phyloP scores from a whole-genome alignment of 2,888 invertebrate genomes.

The Nephrotoma guestfalica region DNA sequence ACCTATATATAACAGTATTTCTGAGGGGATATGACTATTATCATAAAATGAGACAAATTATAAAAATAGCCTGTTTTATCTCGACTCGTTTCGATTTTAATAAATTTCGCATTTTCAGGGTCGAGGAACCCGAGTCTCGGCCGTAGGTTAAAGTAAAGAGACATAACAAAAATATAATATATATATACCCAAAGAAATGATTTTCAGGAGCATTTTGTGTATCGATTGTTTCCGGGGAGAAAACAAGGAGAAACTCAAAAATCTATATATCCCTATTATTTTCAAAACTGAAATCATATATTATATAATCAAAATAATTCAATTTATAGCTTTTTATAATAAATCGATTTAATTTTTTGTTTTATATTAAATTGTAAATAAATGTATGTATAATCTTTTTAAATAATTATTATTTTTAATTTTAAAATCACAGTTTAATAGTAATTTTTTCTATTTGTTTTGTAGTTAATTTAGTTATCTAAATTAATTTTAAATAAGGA shows the following conservation, averaged over 20 bases:
- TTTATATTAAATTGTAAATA: background rate
- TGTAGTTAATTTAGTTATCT: background rate
- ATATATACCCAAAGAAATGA: background rate
- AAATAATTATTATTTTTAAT: background rate
- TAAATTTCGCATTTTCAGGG: background rate
- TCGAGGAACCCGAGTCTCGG: background rate
- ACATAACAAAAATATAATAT: background rate
- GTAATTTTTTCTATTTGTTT: background rate
- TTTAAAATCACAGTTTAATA: background rate
- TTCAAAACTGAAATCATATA: background rate
- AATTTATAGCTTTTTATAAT: background rate
- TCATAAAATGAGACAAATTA: background rate
- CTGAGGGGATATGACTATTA: background rate
- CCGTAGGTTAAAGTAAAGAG: background rate
- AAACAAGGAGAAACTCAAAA: background rate
- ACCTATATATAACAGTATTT: background rate
- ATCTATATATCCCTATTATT: background rate
- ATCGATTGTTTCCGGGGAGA: background rate
- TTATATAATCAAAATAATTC: background rate
- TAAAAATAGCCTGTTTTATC: background rate
- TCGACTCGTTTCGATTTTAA: background rate
- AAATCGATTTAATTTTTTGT: background rate
- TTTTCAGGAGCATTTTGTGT: background rate
- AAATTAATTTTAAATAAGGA: background rate
- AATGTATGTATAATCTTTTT: background rate